Base-by-base conservation (phyloP, 1,140 invertebrate genomes). In the Psix sp. region DNA sequence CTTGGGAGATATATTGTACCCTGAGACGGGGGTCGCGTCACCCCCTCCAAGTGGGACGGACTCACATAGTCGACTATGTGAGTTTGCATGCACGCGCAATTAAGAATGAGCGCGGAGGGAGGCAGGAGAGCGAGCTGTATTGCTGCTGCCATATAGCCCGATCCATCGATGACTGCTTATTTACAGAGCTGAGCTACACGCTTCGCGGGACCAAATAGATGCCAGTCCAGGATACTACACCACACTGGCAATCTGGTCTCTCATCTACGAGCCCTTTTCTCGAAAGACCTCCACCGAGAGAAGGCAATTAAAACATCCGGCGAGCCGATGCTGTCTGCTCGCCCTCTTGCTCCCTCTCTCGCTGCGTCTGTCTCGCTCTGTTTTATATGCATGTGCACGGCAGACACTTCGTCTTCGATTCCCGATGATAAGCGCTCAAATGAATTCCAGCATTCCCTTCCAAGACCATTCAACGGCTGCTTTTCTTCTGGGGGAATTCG, bases 1-100 rank as follows among this genome's bases (percentile, higher is more conserved):
- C 43, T 15, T 78, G 76, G 67, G 80, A 84, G 78, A 82, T 82
- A 83, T 82, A 82, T 82, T 82, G 70, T 80, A 81, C 80, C 80
- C 82, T 70, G 57, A 24, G 21, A 31, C 35, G 26, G 33, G 48
- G 49, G 57, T 70, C 13, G 3, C 45, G n/a, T n/a, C 48, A 26
- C 42, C 33, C 29, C 20, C 46, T 24, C 26, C 43, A 14, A 20
- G 7, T 24, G 4, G 21, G 21, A 24, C n/a, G n/a, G n/a, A 24
- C 21, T 24, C 7, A 10, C 43, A 21, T 31, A 42, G 48, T 43
- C 31, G 42, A 39, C 52, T 13, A n/a, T n/a, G 9, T 35, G 16
- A 24, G 54, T 48, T 78, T 82, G 79, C 81, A 84, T 82, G 83
- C 80, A 82, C 77, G 74, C 57, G 83, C 80, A 82, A 84, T 84